These are phyloP conservation scores for Indicator indicator DNA, from an alignment of 2,113 vertebrate species.

Conservation along the genomic window DNA sequence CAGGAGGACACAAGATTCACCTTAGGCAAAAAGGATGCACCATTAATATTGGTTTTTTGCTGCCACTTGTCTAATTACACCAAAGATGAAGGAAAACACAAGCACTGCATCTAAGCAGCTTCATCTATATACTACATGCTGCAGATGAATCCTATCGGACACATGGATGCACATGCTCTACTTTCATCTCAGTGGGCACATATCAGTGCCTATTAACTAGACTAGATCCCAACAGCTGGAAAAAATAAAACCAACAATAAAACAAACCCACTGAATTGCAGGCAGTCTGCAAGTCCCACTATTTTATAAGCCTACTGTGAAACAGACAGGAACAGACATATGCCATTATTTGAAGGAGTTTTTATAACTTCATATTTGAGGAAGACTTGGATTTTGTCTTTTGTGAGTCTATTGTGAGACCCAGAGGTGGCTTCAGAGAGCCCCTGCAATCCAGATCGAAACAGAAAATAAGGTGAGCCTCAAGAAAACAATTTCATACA, in stretches of 20 bases:
- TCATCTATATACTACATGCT: background rate
- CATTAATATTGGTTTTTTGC: background rate
- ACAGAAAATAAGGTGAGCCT: background rate
- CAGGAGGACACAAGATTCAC: background rate
- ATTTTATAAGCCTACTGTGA: background rate
- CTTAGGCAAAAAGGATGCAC: background rate
- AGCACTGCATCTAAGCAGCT: background rate
- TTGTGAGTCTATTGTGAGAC: background rate
- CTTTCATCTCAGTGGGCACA: background rate
- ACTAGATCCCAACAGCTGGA: background rate
- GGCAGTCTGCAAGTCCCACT: background rate
- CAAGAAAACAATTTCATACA: background rate
- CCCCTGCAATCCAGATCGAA: background rate
- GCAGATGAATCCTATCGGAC: background rate
- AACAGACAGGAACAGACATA: background rate
- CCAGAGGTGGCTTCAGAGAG: background rate
- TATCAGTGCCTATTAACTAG: background rate
- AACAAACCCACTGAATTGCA: background rate
- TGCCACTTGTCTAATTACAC: background rate
- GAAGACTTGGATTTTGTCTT: background rate
- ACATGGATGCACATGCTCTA: accelerated
- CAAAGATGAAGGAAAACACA: background rate
- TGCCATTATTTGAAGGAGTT: background rate
- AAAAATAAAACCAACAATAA: background rate
- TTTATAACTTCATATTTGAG: background rate